Evolutionary conservation across 2,797 vertebrate genomes (phyloP), one percentile per base, ranked within the genome.

Genomic region (Rhabdomys pumilio): DNA sequence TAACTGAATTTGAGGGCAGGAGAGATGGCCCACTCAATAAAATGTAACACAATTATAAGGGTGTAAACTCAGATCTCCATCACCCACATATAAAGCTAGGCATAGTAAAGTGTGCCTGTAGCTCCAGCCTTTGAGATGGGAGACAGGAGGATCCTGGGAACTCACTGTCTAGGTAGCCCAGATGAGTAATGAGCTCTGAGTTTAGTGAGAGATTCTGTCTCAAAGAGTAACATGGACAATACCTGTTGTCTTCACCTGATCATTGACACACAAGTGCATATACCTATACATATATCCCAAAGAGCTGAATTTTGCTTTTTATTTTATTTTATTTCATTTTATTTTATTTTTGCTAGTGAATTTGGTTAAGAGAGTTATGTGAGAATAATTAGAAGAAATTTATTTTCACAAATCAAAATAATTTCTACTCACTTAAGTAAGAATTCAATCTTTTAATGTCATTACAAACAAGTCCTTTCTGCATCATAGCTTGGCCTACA

Each of bases 311-410:
- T 85, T 31, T 57, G 75, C 77, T 55, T 34, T 55, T 14, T 53
- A 69, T 75, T 85, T 29, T 57, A 67, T 50, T 55, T 34, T 55
- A 7, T 34, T 13, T 38, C 2, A 38, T 38, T 38, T 38, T 38
- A 38, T 38, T 38, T 38, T 38, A 38, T 77, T 84, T 24, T 92
- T 22, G 47, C 26, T 86, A 89, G 81, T 7, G 81, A 41, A 77
- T 91, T 91, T 89, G 22, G 17, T 90, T 81, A 94, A 85, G 31
- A 50, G 9, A 89, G 89, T 50, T 89, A 22, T 50, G 0, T 87
- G 73, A 50, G 63, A 84, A 90, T 55, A 47, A 92, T 44, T 59
- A 75, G 50, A 65, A 73, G 29, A 72, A 50, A 34, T 89, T 50
- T 73, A 19, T 77, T 26, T 73, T 22, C 17, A 29, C 65, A 90